phyloP scores from a whole-genome alignment of 2,888 invertebrate genomes.

The Lottia gigantea region DNA sequence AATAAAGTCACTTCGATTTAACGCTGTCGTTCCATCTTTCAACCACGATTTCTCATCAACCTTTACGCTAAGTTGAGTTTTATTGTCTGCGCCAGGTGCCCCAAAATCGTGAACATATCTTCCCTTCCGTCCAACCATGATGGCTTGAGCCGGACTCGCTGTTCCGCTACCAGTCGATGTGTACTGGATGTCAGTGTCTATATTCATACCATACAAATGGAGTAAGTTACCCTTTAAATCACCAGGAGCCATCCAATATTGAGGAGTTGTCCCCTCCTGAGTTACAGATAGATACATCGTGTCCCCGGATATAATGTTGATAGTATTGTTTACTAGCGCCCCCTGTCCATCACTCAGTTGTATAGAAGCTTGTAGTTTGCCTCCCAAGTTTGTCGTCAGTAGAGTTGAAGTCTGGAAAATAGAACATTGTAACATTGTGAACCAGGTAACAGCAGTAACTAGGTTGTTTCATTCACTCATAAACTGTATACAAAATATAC shows the following conservation, averaged over 20 bases:
- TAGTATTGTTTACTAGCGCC: background rate
- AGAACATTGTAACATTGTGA: background rate
- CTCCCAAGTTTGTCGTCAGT: background rate
- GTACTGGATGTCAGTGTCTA: conserved; percentile 19
- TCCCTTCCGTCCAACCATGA: conserved; percentile 21
- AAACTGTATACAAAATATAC: no score
- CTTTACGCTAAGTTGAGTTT: background rate
- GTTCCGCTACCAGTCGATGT: conserved; percentile 9
- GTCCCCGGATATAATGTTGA: background rate
- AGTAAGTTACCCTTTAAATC: conserved; percentile 32
- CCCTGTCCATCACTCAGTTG: background rate
- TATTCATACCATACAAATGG: conserved; percentile 32
- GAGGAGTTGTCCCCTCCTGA: background rate
- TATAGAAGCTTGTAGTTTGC: background rate
- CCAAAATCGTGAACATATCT: conserved; percentile 12
- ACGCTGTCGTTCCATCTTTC: conserved; percentile 56
- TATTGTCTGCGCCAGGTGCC: background rate
- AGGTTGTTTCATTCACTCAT: no score
- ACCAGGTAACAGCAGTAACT: no score
- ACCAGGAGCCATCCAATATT: conserved; percentile 21
- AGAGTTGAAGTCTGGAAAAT: background rate
- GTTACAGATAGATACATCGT: background rate
- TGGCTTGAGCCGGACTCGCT: conserved; percentile 13
- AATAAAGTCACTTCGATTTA: conserved; percentile 77
- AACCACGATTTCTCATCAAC: conserved; percentile 22